Evolutionary conservation across 2,888 invertebrate species (phyloP), one percentile per base, ranked within the genome.

Genomic region (Julus scandinavius): DNA sequence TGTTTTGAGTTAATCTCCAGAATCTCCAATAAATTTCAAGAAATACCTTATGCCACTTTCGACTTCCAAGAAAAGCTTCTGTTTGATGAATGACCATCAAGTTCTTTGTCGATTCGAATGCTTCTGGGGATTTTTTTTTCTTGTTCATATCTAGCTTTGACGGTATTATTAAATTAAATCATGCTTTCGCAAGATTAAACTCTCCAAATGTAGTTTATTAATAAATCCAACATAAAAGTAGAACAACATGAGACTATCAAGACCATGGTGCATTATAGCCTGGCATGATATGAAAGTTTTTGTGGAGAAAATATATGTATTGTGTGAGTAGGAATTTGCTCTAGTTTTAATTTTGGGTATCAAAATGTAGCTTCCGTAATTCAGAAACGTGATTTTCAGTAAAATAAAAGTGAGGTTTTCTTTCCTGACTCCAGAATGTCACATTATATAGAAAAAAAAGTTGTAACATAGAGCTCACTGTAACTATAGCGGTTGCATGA

Each of bases 1-100:
- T 80, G 80, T 80, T 80, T 80, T 80, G 80, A 80, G 80, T 80
- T 80, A 80, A 38, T 80, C 80, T 2, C 80, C 80, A 13, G 38
- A 38, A 15, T 7, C 13, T 80, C 13, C 29, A 80, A 29, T 80
- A 38, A 80, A 80, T 80, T 80, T 80, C 38, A 80, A 38, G 38
- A 38, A 38, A 80, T 38, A 29, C 38, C 80, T 38, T 13, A 38
- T 38, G 38, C 80, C 20, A 20, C 38, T 80, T 29, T 80, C 13
- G 4, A 15, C 13, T 13, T 54, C 54, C 38, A 38, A 20, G 80
- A 9, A 63, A 63, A 54, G 11, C 15, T 13, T 11, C 38, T 80
- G 29, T 38, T 29, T 80, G 38, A 80, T 80, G 29, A 80, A 80
- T 80, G 38, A 29, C 9, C 38, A 80, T 80, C 80, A 29, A n/a